These are phyloP conservation scores for Xenopus borealis DNA, from an alignment of 2,113 vertebrate species.

Conservation along the genomic window DNA sequence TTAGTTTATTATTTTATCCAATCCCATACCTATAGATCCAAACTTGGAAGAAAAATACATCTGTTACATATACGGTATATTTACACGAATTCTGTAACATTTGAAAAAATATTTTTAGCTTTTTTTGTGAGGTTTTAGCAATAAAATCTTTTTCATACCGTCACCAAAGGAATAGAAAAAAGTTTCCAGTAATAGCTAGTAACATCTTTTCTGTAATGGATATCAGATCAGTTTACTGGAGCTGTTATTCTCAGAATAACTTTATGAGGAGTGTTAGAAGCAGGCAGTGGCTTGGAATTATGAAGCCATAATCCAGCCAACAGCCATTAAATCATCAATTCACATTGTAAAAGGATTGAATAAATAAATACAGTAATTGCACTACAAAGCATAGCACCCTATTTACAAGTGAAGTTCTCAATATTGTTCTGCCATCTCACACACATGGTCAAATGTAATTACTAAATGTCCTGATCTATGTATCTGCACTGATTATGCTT, in stretches of 20 bases:
- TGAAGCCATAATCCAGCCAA: constrained; percentile 48
- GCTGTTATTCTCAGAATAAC: constrained; percentile 56
- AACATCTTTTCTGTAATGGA: constrained; percentile 58
- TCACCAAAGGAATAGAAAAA: too few relatives aligned
- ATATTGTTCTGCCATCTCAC: background rate
- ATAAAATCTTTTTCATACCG: too few relatives aligned
- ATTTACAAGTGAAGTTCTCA: background rate
- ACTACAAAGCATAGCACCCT: background rate
- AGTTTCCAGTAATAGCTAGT: constrained; percentile 56
- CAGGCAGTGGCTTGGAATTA: constrained; percentile 50
- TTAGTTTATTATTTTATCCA: too few relatives aligned
- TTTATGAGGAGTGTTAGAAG: constrained; percentile 47
- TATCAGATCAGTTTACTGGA: constrained; percentile 64
- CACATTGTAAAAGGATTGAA: constrained; percentile 49
- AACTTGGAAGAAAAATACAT: too few relatives aligned
- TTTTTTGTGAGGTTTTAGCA: too few relatives aligned
- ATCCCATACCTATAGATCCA: too few relatives aligned
- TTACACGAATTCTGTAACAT: too few relatives aligned
- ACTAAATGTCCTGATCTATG: too few relatives aligned
- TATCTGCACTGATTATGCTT: too few relatives aligned
- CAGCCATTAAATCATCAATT: constrained; percentile 50
- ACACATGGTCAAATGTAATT: background rate
- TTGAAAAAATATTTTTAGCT: too few relatives aligned
- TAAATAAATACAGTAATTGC: constrained; percentile 47
- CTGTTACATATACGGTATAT: too few relatives aligned